phyloP scores from a whole-genome alignment of 2,888 invertebrate species.

The Hirtodrosophila confusa region DNA sequence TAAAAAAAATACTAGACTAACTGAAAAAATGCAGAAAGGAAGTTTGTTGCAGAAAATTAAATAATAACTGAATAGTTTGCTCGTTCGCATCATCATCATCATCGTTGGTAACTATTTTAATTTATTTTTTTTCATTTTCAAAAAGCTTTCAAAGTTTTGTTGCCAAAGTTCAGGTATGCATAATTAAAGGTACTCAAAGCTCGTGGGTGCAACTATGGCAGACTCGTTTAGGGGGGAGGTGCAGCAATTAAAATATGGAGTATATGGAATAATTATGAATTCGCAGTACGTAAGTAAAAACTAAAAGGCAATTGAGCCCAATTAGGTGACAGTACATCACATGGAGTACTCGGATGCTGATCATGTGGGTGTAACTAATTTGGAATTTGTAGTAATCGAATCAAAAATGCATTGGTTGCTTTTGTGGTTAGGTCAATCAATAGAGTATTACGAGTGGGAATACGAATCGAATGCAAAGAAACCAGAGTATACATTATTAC shows the following conservation, averaged over 20 bases:
- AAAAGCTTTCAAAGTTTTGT: constrained; percentile 36
- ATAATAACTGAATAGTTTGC: constrained; percentile 22
- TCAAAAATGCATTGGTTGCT: constrained; percentile 44
- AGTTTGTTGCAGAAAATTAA: constrained; percentile 18
- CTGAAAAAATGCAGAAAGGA: constrained; percentile 22
- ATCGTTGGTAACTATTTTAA: constrained; percentile 8
- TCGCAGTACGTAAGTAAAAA: constrained; percentile 20
- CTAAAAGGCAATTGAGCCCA: constrained; percentile 50
- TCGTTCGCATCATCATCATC: constrained; percentile 14
- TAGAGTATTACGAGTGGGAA: constrained; percentile 19
- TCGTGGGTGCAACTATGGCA: constrained; percentile 42
- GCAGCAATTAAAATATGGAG: constrained; percentile 38
- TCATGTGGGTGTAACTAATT: constrained; percentile 49
- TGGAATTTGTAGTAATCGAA: constrained; percentile 52
- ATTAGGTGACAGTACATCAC: constrained; percentile 14
- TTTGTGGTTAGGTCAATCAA: constrained; percentile 35
- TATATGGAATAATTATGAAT: constrained; percentile 35
- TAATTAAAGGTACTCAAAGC: constrained; percentile 52
- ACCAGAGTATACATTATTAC: constrained; percentile 34
- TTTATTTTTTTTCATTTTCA: constrained; percentile 10
- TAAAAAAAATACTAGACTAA: constrained; percentile 5
- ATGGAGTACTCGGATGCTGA: constrained; percentile 33
- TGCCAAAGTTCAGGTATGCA: constrained; percentile 40
- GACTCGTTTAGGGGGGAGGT: constrained; percentile 15
- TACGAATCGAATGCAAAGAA: constrained; percentile 43